Base-by-base conservation (phyloP, 2,113 vertebrate species). In the Anarrhichthys ocellatus region DNA sequence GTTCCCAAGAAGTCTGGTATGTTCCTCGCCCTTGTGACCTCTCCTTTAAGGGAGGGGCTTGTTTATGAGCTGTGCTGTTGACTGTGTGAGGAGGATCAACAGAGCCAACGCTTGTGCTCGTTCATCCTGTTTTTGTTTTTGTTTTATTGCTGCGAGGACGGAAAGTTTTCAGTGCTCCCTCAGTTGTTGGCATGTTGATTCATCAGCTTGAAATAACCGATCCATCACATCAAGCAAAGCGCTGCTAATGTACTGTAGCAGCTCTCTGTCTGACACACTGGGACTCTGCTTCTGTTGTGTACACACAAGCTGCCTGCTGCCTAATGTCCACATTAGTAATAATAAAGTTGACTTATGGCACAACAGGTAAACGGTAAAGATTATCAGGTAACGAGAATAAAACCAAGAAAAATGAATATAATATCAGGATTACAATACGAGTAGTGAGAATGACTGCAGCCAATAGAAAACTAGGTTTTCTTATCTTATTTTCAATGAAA, bases 1-100 rank as follows among this genome's bases (percentile, higher is more conserved):
- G 92, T 95, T 94, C 93, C 89, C 86, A 87, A 73, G 74, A 50
- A 76, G 82, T 82, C 79, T 89, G 92, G 91, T 88, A 92, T 94
- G 93, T 91, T 92, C 70, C 13, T 9, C 22, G 56, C 42, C 76
- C 73, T 74, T 14, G 14, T 87, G 84, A 78, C 84, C 70, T 80
- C 80, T 82, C 18, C 54, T 74, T 10, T 2, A 5, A 29, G 70
- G 69, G 76, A 38, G 3, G 76, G 40, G 50, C 27, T 63, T 82
- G 83, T 86, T 91, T 82, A 65, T 54, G 52, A n/a, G 56, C 6
- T 1, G 29, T 0, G 67, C 74, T 73, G 27, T 58, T 42, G 72
- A 56, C 78, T 32, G 36, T 52, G 22, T 50, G 9, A n/a, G 34
- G 50, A 50, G 40, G n/a, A 48, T 58, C 32, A 63, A 48, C 59